Conservation (phyloP, 37 sponge, comb jelly and placozoan species). For the Theonella swinhoei region DNA sequence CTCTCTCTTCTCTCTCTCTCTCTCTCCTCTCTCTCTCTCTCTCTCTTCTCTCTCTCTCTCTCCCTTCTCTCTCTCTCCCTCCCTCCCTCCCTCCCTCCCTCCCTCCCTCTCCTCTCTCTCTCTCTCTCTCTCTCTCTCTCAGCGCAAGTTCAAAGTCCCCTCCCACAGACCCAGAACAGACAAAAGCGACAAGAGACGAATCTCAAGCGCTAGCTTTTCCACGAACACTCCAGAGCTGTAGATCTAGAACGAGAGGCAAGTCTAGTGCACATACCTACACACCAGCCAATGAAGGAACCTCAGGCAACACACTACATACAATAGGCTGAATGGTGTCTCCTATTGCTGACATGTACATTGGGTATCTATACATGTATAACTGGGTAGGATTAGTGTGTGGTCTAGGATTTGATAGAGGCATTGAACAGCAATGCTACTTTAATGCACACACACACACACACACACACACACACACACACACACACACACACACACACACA, state of each 20-base stretch:
- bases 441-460: too few relatives aligned
- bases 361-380: too few relatives aligned
- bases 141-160: too few relatives aligned
- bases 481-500: too few relatives aligned
- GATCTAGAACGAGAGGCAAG: slow-evolving; percentile 47
- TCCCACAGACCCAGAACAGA: not conserved
- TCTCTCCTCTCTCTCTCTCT: slow-evolving; percentile 6
- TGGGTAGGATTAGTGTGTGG: too few relatives aligned
- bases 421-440: too few relatives aligned
- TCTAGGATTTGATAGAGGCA: too few relatives aligned
- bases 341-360: too few relatives aligned
- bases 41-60: not conserved
- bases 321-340: too few relatives aligned
- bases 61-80: slow-evolving; percentile 11
- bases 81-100: not conserved
- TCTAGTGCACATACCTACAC: not conserved
- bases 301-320: too few relatives aligned
- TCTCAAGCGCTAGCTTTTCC: not conserved
- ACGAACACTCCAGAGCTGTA: not conserved
- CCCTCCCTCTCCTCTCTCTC: not conserved
- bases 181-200: not conserved
- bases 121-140: slow-evolving; percentile 6
- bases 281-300: too few relatives aligned
- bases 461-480: too few relatives aligned
- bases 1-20: not conserved